Conservation (phyloP, 2,797 vertebrate species). For the Phoebastria nigripes region DNA sequence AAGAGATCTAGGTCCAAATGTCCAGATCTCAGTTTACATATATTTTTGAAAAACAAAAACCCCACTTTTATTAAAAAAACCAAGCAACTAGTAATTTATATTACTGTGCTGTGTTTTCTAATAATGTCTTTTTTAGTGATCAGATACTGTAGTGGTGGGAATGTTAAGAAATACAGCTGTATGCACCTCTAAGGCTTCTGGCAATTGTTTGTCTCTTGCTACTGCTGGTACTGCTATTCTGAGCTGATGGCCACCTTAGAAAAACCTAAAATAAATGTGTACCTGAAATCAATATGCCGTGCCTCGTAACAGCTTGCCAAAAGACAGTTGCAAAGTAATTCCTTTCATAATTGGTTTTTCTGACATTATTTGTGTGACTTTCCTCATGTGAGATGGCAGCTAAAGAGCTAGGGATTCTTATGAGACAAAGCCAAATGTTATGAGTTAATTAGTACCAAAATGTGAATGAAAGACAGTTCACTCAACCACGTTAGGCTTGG, state of each 20-base stretch:
- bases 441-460: constrained; percentile 74
- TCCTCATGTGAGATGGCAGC: constrained; percentile 43
- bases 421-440: constrained; percentile 54
- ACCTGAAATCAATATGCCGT: neutral
- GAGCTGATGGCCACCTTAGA: neutral
- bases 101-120: neutral
- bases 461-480: constrained; percentile 22
- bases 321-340: neutral
- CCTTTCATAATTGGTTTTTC: neutral
- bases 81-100: neutral
- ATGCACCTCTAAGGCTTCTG: neutral
- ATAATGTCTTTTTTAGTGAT: neutral
- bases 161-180: neutral
- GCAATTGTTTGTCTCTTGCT: neutral
- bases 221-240: neutral
- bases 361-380: constrained; percentile 48
- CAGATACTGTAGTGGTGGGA: neutral
- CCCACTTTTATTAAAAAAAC: neutral
- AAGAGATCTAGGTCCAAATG: neutral
- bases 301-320: neutral
- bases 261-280: neutral
- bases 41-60: neutral
- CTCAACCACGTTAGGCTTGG: neutral
- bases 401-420: constrained; percentile 51
- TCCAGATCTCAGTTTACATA: neutral